Conservation (phyloP, 2,888 invertebrate genomes). For the Noctua pronuba region DNA sequence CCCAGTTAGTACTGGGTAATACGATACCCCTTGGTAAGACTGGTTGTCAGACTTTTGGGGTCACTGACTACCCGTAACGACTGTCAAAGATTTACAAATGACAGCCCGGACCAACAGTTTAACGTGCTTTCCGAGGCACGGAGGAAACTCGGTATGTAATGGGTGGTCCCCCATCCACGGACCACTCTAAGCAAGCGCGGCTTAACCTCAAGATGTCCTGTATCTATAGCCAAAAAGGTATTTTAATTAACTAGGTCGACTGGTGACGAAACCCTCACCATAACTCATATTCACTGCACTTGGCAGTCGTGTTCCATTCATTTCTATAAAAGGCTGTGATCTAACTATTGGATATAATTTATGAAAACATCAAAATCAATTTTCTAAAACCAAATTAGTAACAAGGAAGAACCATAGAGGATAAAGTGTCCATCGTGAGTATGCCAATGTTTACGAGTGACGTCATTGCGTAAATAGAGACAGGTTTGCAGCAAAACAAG, state of each 20-base stretch:
- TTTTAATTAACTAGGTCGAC: background rate
- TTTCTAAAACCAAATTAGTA: background rate
- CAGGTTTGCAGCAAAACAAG: constrained; percentile 54
- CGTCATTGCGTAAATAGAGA: constrained; percentile 46
- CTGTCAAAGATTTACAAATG: too few relatives aligned
- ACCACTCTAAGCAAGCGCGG: too few relatives aligned
- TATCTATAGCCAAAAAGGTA: too few relatives aligned
- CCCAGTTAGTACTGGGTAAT: too few relatives aligned
- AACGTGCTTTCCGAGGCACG: too few relatives aligned
- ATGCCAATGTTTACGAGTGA: constrained; percentile 40
- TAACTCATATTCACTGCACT: background rate
- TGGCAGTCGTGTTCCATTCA: background rate
- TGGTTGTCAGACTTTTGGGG: too few relatives aligned
- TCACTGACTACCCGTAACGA: too few relatives aligned
- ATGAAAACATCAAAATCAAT: background rate
- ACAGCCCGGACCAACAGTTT: too few relatives aligned
- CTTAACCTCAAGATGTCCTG: too few relatives aligned
- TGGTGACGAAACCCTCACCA: background rate
- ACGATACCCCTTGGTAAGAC: too few relatives aligned
- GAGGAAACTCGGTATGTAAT: too few relatives aligned
- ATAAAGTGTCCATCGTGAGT: constrained; percentile 22
- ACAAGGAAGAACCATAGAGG: constrained; percentile 17
- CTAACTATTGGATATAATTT: background rate
- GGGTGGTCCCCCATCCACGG: too few relatives aligned
- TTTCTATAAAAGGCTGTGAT: background rate